These are phyloP conservation scores for Bathybates hornii DNA, from an alignment of 2,113 vertebrate genomes.

Conservation along the genomic window DNA sequence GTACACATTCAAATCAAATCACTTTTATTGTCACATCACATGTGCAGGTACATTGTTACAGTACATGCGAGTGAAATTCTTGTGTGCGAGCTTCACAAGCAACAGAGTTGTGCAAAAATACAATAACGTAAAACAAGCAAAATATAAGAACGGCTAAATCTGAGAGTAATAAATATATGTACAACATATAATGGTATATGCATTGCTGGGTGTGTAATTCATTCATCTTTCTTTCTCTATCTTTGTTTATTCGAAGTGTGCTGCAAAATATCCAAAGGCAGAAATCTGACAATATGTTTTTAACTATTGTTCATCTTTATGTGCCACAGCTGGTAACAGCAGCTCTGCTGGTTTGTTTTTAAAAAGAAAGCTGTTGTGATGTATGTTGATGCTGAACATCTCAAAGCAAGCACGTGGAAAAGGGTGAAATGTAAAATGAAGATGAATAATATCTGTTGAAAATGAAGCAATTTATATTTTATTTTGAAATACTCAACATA, in stretches of 20 bases:
- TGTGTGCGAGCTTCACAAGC: too few relatives aligned
- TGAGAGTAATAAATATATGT: too few relatives aligned
- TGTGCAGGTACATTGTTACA: too few relatives aligned
- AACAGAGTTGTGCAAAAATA: too few relatives aligned
- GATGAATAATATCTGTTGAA: not conserved
- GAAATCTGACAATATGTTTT: not conserved
- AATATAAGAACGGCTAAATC: too few relatives aligned
- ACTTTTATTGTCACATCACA: too few relatives aligned
- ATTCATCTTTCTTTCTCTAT: not conserved
- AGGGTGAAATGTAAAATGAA: not conserved
- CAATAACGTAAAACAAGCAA: too few relatives aligned
- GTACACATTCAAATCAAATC: not conserved
- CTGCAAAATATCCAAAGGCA: not conserved
- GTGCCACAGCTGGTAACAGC: not conserved
- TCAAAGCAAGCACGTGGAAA: not conserved
- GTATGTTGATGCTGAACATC: not conserved
- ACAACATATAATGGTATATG: too few relatives aligned
- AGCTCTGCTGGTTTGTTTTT: not conserved
- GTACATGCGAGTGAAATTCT: too few relatives aligned
- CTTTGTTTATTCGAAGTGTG: not conserved
- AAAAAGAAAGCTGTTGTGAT: not conserved
- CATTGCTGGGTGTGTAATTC: too few relatives aligned
- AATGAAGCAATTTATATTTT: not conserved
- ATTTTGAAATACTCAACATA: rapidly evolving
- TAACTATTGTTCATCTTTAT: not conserved